Evolutionary conservation across 2,113 vertebrate genomes (phyloP).

Genomic region (Eulacestoma nigropectus): DNA sequence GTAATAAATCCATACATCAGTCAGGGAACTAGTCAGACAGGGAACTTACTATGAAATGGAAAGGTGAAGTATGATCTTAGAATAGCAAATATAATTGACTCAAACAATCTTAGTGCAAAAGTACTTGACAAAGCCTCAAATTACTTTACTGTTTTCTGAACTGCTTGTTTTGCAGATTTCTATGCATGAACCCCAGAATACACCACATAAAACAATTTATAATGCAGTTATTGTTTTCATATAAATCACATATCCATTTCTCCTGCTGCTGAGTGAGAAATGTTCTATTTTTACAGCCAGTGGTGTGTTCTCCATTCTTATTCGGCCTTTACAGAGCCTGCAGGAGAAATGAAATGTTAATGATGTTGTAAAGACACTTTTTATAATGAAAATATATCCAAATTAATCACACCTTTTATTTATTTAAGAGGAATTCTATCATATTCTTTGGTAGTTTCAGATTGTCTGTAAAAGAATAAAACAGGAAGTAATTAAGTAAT

Average conservation of each 20-base stretch:
- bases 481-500: neutral
- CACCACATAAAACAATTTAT: neutral
- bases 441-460: neutral
- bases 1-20: neutral
- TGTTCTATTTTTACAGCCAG: neutral
- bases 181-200: neutral
- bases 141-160: neutral
- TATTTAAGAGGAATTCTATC: neutral
- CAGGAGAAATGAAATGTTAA: constrained; percentile 17
- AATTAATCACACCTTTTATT: neutral
- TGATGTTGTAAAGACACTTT: constrained; percentile 11
- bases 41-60: neutral
- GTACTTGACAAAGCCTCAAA: neutral
- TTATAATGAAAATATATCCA: constrained; percentile 10
- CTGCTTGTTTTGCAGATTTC: neutral
- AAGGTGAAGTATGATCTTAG: neutral
- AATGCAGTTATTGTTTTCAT: neutral
- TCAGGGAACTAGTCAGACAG: neutral
- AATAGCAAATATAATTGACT: neutral
- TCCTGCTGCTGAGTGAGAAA: neutral
- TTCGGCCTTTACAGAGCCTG: neutral
- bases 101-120: neutral
- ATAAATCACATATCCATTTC: neutral
- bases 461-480: neutral
- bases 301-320: neutral